Evolutionary conservation across 2,797 vertebrate species (phyloP).

Genomic region (Sebastolobus altivelis): DNA sequence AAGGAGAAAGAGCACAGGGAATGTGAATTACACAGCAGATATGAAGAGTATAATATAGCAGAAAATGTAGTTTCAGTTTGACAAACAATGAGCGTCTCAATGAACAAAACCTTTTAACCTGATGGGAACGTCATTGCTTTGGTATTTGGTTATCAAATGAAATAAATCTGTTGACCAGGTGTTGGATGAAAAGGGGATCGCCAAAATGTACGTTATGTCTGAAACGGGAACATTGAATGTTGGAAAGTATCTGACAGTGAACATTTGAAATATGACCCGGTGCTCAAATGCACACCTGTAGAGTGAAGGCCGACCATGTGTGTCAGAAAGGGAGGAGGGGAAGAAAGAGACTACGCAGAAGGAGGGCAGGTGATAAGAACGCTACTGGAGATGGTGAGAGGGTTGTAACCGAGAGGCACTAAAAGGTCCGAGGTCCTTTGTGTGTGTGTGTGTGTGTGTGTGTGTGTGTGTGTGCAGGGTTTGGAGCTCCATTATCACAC

Average conservation of each 20-base stretch:
- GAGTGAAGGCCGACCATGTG: constrained; percentile 45
- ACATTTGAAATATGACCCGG: constrained; percentile 52
- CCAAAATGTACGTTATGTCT: background rate
- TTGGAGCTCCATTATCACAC: constrained; percentile 76
- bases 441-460: constrained; percentile 22
- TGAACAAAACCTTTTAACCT: background rate
- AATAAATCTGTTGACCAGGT: background rate
- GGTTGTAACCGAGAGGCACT: constrained; percentile 70
- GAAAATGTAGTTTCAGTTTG: background rate
- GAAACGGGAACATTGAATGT: background rate
- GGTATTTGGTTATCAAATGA: background rate
- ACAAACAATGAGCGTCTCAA: background rate
- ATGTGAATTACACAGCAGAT: background rate
- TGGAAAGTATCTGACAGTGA: background rate
- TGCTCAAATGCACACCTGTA: constrained; percentile 47
- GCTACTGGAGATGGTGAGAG: constrained; percentile 72
- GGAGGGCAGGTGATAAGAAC: constrained; percentile 70
- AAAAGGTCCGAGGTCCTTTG: constrained; percentile 73
- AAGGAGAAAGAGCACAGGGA: background rate
- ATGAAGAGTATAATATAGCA: background rate
- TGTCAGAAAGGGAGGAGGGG: constrained; percentile 31
- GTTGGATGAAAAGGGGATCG: background rate
- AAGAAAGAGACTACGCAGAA: constrained; percentile 21
- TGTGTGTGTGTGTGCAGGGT: constrained; percentile 27
- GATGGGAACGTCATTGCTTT: background rate